Percentiles rank a stretch among this genome's conserved stretches.
These are phyloP conservation scores for Microctonus brassicae DNA, from an alignment of 2,888 invertebrate species.

Conservation along the genomic window DNA sequence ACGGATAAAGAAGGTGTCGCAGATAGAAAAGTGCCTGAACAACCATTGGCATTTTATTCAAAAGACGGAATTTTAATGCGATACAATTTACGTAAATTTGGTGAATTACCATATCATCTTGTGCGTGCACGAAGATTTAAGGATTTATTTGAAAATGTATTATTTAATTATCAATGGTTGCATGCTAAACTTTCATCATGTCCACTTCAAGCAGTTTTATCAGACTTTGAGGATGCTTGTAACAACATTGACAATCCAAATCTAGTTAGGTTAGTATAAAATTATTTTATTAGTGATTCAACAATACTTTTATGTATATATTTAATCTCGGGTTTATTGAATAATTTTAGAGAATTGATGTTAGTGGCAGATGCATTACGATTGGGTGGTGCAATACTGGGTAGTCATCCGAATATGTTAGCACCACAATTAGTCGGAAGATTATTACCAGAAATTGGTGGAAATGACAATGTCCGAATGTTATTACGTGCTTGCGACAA, in stretches of 20 bases:
- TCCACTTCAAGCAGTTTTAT: constrained; percentile 92
- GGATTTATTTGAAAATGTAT: constrained; percentile 90
- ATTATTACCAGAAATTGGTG: constrained; percentile 90
- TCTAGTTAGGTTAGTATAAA: constrained; percentile 75
- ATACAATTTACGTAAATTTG: constrained; percentile 96
- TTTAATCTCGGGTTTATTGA: neutral
- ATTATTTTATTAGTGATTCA: neutral
- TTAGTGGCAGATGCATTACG: constrained; percentile 94
- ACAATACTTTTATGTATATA: too few relatives aligned
- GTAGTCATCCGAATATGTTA: constrained; percentile 94
- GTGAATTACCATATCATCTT: constrained; percentile 95
- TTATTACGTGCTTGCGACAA: constrained; percentile 91
- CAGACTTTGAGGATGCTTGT: constrained; percentile 96
- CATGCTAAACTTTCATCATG: constrained; percentile 96
- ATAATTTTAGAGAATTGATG: constrained; percentile 81
- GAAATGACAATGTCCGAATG: constrained; percentile 85
- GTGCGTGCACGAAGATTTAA: constrained; percentile 91
- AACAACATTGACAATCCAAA: constrained; percentile 85
- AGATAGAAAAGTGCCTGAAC: constrained; percentile 94
- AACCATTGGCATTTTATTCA: constrained; percentile 90
- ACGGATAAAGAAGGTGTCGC: constrained; percentile 91
- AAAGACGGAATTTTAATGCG: constrained; percentile 91
- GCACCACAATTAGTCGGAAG: constrained; percentile 94
- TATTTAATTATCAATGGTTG: constrained; percentile 98
- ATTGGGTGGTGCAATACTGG: constrained; percentile 93